Conservation (phyloP, 2,113 vertebrate genomes). For the Tretioscincus oriximinensis region DNA sequence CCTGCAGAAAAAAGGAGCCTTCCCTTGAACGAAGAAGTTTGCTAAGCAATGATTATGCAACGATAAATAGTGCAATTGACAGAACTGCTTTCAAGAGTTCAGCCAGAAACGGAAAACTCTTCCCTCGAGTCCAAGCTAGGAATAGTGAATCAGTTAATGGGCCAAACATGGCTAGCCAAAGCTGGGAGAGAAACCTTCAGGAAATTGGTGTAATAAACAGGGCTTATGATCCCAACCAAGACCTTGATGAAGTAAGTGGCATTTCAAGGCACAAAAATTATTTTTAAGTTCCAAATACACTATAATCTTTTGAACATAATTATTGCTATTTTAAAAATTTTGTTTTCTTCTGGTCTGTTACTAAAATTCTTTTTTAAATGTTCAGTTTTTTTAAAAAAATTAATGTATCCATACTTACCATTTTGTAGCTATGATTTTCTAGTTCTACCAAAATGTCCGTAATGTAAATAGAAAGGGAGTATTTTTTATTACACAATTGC, state of each 20-base stretch:
- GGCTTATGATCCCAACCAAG: background rate
- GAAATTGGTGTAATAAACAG: accelerated
- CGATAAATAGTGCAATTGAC: background rate
- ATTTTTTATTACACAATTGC: no score
- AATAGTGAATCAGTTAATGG: slow-evolving; percentile 17
- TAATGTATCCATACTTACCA: no score
- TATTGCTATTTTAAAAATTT: background rate
- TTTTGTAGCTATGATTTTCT: no score
- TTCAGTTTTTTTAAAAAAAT: no score
- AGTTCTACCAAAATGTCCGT: no score
- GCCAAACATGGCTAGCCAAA: slow-evolving; percentile 8
- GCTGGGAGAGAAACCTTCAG: slow-evolving; percentile 40
- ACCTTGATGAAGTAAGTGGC: slow-evolving; percentile 51
- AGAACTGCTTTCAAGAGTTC: background rate
- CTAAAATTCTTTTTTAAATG: no score
- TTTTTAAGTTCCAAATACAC: background rate
- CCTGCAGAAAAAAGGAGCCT: slow-evolving; percentile 20
- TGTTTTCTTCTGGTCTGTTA: background rate
- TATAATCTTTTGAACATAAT: background rate
- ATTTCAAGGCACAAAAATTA: background rate
- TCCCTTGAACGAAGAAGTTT: slow-evolving; percentile 40
- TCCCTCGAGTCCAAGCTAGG: slow-evolving; percentile 54
- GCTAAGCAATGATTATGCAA: slow-evolving; percentile 9
- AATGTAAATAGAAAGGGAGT: no score
- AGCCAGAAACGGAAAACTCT: background rate